Evolutionary conservation across 2,797 vertebrate genomes (phyloP).

Genomic region (Acanthiza pusilla): DNA sequence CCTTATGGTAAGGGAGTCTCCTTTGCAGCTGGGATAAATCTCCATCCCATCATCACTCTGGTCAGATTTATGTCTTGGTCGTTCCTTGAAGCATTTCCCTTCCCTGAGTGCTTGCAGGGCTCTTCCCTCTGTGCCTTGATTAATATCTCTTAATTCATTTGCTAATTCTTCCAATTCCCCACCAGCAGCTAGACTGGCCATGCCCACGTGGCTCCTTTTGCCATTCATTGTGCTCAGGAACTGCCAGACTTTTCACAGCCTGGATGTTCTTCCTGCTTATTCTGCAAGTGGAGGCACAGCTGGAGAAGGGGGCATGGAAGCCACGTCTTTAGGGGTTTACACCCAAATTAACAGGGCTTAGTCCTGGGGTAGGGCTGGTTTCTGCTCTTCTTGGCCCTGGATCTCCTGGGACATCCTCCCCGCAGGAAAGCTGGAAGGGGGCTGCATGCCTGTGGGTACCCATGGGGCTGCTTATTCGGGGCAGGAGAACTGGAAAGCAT

Average conservation of each 20-base stretch:
- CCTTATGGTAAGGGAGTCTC: neutral
- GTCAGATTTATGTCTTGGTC: neutral
- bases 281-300: neutral
- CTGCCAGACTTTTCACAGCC: fast-evolving
- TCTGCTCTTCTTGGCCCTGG: neutral
- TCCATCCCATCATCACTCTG: neutral
- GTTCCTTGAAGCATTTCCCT: neutral
- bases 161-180: neutral
- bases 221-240: fast-evolving
- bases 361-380: neutral
- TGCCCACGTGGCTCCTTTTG: neutral
- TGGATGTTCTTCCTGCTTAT: neutral
- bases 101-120: neutral
- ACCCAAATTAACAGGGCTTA: neutral
- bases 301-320: neutral
- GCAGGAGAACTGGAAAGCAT: neutral
- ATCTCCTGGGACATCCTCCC: neutral
- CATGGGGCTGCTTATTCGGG: neutral
- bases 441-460: neutral
- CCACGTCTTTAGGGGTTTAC: neutral
- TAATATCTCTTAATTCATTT: neutral
- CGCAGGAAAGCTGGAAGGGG: neutral
- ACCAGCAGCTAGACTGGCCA: neutral
- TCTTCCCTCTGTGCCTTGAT: neutral
- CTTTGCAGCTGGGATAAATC: neutral